A percentile compares a stretch with the other conserved stretches of the same genome.
Evolutionary conservation across 2,113 vertebrate genomes (phyloP).

Genomic region (Smithornis capensis): DNA sequence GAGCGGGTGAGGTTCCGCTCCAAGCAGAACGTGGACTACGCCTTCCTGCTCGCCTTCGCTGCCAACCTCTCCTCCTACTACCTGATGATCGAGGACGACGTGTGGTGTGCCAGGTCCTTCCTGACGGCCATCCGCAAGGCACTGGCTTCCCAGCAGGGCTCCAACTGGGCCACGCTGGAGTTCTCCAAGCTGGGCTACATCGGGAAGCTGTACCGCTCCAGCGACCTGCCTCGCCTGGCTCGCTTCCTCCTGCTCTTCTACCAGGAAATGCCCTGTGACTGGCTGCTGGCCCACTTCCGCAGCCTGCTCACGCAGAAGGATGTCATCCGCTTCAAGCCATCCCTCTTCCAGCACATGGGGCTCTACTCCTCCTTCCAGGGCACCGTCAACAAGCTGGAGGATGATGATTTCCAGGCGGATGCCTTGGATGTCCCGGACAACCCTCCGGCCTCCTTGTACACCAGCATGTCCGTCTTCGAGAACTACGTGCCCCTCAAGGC

Average conservation of each 20-base stretch:
- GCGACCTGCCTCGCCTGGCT: conserved; percentile 76
- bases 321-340: conserved; percentile 76
- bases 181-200: conserved; percentile 88
- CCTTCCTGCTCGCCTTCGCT: conserved; percentile 82
- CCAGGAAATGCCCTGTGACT: conserved; percentile 85
- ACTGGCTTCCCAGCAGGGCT: conserved; percentile 34
- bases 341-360: conserved; percentile 83
- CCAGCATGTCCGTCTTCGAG: conserved; percentile 66
- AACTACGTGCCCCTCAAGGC: conserved; percentile 67
- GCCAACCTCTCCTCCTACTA: conserved; percentile 81
- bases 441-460: conserved; percentile 71
- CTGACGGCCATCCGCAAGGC: conserved; percentile 71
- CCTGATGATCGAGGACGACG: conserved; percentile 84
- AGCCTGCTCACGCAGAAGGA: conserved; percentile 78
- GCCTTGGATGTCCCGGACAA: conserved; percentile 67
- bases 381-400: conserved; percentile 75
- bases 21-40: conserved; percentile 85
- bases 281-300: conserved; percentile 81
- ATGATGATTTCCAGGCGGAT: conserved; percentile 68
- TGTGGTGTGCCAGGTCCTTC: conserved; percentile 75
- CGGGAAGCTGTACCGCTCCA: conserved; percentile 83
- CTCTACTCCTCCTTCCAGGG: conserved; percentile 78
- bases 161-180: conserved; percentile 82
- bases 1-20: conserved; percentile 81
- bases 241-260: conserved; percentile 87